Evolutionary conservation across 2,888 invertebrate genomes (phyloP).

Genomic region (Phorcus lineatus): DNA sequence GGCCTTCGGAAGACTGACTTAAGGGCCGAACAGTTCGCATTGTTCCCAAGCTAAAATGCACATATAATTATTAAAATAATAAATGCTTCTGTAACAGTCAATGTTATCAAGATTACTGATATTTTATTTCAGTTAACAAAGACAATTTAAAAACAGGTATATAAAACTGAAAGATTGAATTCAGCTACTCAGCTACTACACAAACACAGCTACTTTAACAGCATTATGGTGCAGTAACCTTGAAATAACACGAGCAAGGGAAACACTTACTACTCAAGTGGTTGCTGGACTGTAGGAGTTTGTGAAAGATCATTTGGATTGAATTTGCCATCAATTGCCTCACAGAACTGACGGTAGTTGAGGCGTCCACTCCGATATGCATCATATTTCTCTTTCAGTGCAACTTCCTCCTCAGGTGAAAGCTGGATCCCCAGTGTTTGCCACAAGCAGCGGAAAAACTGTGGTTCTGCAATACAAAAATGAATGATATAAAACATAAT

Average conservation of each 20-base stretch:
- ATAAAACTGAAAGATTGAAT: no score
- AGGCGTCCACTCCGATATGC: slow-evolving; percentile 63
- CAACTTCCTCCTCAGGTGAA: slow-evolving; percentile 64
- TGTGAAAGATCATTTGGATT: slow-evolving; percentile 63
- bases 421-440: slow-evolving; percentile 71
- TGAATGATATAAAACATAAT: no score
- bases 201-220: no score
- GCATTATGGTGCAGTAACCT: no score
- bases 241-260: no score
- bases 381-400: slow-evolving; percentile 69
- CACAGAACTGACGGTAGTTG: slow-evolving; percentile 73
- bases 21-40: slow-evolving; percentile 67
- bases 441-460: slow-evolving; percentile 74
- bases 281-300: slow-evolving; percentile 64
- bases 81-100: no score
- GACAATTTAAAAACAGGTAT: no score
- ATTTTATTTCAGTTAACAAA: no score
- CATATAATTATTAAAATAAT: no score
- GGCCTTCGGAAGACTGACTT: slow-evolving; percentile 60
- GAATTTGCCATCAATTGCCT: slow-evolving; percentile 69
- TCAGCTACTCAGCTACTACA: no score
- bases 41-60: slow-evolving; percentile 67
- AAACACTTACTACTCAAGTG: slow-evolving; percentile 71
- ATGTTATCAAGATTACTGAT: no score
- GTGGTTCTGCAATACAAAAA: slow-evolving; percentile 59